Conservation (phyloP, 1,140 invertebrate genomes). For the Ephestia elutella region DNA sequence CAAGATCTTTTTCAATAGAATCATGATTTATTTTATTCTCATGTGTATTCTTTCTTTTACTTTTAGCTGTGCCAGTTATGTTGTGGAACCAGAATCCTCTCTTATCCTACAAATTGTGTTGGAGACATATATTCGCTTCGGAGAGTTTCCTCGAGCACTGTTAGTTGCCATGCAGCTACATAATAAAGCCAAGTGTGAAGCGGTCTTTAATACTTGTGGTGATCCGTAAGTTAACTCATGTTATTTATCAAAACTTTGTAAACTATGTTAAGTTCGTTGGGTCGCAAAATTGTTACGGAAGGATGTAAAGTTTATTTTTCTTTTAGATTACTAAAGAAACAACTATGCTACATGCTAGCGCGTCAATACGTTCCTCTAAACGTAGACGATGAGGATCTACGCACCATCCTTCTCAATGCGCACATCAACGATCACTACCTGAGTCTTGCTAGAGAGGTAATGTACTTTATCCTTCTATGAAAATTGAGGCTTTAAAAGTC, state of each 20-base stretch:
- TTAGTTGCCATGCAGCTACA: slow-evolving; percentile 97
- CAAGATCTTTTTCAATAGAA: no score
- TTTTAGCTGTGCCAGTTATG: slow-evolving; percentile 95
- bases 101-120: slow-evolving; percentile 91
- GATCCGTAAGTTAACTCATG: slow-evolving; percentile 84
- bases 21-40: no score
- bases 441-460: slow-evolving; percentile 93
- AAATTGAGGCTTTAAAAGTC: no score
- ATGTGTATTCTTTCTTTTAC: no score
- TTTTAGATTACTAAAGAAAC: slow-evolving; percentile 89
- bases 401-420: slow-evolving; percentile 97
- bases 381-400: slow-evolving; percentile 89
- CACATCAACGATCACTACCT: slow-evolving; percentile 97
- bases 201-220: slow-evolving; percentile 90
- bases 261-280: no score
- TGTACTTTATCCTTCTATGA: slow-evolving; percentile 3
- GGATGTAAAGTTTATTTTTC: slow-evolving; percentile 35
- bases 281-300: no score
- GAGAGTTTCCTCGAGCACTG: slow-evolving; percentile 95
- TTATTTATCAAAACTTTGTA: slow-evolving; percentile 16
- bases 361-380: slow-evolving; percentile 92
- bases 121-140: slow-evolving; percentile 93
- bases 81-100: slow-evolving; percentile 97
- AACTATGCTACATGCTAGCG: slow-evolving; percentile 97
- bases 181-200: slow-evolving; percentile 87